phyloP scores from a whole-genome alignment of 64 coral and sea anemone species.

The Dendronephthya gigantea region DNA sequence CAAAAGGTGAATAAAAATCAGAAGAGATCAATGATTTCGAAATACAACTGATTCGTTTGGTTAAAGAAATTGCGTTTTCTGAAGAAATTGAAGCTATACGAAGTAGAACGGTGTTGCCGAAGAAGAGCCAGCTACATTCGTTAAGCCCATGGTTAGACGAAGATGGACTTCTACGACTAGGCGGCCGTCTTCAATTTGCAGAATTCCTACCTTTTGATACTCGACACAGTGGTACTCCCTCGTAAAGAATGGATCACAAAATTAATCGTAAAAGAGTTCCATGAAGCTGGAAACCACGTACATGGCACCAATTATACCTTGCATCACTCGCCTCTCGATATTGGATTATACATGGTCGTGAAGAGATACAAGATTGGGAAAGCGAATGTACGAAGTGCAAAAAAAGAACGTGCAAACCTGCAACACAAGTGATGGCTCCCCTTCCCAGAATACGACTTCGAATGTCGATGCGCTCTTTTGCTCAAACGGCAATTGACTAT shows the following conservation, averaged over 20 bases:
- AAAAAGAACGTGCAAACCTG: constrained; percentile 35
- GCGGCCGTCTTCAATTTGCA: constrained; percentile 33
- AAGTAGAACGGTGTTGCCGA: constrained; percentile 18
- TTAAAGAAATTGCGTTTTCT: constrained; percentile 16
- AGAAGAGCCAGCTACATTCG: constrained; percentile 36
- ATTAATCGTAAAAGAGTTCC: constrained; percentile 28
- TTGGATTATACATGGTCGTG: constrained; percentile 48
- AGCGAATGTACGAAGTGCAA: constrained; percentile 24
- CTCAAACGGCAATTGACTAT: constrained; percentile 23
- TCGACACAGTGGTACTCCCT: constrained; percentile 32
- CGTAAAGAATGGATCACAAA: constrained; percentile 43
- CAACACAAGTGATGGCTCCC: constrained; percentile 24
- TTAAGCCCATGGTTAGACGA: constrained; percentile 39
- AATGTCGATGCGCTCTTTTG: background rate
- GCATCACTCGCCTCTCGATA: constrained; percentile 31
- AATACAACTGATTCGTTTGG: constrained; percentile 20
- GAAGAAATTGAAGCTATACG: background rate
- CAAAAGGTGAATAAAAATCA: background rate
- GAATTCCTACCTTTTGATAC: constrained; percentile 24
- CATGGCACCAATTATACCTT: constrained; percentile 42
- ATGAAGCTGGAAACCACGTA: constrained; percentile 30
- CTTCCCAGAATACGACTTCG: background rate
- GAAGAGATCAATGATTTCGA: constrained; percentile 28
- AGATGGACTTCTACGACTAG: constrained; percentile 30
- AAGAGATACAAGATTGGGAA: constrained; percentile 50